Percentiles rank a stretch among this genome's conserved stretches.
Evolutionary conservation across 2,113 vertebrate species (phyloP).

Genomic region (Holacanthus passer): DNA sequence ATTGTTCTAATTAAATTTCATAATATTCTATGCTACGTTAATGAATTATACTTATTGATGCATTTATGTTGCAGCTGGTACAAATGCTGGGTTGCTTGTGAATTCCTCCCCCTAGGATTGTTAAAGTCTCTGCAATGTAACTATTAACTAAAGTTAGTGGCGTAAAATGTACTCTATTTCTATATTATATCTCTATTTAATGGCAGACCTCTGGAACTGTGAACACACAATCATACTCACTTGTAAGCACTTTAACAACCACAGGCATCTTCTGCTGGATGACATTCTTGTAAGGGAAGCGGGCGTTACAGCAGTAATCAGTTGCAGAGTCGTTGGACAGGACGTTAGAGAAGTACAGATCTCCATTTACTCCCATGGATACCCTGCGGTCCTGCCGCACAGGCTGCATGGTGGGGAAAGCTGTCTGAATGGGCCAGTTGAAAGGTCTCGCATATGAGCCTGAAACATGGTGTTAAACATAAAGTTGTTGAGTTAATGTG

Average conservation of each 20-base stretch:
- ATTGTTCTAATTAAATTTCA: too few relatives aligned
- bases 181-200: too few relatives aligned
- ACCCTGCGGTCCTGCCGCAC: slow-evolving; percentile 94
- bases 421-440: slow-evolving; percentile 81
- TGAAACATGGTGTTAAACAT: slow-evolving; percentile 34
- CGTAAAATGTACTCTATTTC: too few relatives aligned
- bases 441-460: slow-evolving; percentile 81
- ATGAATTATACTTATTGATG: too few relatives aligned
- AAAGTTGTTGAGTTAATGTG: too few relatives aligned
- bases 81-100: too few relatives aligned
- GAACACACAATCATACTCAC: slow-evolving; percentile 85
- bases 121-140: too few relatives aligned
- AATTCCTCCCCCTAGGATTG: too few relatives aligned
- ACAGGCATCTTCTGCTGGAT: slow-evolving; percentile 98
- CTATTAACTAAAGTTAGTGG: too few relatives aligned
- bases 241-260: slow-evolving; percentile 95
- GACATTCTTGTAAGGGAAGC: slow-evolving; percentile 94
- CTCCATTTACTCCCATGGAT: slow-evolving; percentile 93
- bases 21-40: too few relatives aligned
- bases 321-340: slow-evolving; percentile 89
- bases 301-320: slow-evolving; percentile 96
- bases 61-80: too few relatives aligned
- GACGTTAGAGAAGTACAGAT: slow-evolving; percentile 96
- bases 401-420: slow-evolving; percentile 89
- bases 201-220: too few relatives aligned